Percentiles rank a stretch among this genome's conserved stretches.
Conservation (phyloP, 2,113 vertebrate genomes). For the Cochlearius cochlearius region DNA sequence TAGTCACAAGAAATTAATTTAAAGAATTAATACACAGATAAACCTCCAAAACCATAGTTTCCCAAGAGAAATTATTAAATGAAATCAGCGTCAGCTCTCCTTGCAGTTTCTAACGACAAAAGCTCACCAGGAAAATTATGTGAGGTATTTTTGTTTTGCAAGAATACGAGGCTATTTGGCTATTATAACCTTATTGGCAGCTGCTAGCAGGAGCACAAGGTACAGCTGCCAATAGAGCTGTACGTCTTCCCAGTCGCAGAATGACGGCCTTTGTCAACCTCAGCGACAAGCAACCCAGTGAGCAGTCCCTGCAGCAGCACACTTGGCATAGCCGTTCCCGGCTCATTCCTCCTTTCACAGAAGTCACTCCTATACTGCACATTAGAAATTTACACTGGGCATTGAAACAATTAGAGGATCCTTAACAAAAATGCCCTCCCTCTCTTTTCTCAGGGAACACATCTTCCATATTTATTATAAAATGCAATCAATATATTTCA, state of each 20-base stretch:
- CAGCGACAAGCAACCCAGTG: background rate
- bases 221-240: background rate
- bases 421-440: background rate
- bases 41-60: background rate
- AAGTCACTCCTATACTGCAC: background rate
- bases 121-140: background rate
- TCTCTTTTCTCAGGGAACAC: background rate
- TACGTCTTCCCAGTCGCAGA: background rate
- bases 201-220: background rate
- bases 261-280: background rate
- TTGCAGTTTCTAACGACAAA: background rate
- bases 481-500: background rate
- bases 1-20: background rate
- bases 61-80: background rate
- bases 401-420: fast-evolving
- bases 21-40: background rate
- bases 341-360: background rate
- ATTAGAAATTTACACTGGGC: background rate
- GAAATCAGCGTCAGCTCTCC: background rate
- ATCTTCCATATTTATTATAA: background rate
- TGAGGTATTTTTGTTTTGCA: background rate
- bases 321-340: background rate
- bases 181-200: fast-evolving
- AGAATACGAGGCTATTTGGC: background rate
- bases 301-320: background rate